Percentiles rank a stretch among this genome's conserved stretches.
These are phyloP conservation scores for Lysiphlebus fabarum DNA, from an alignment of 1,140 invertebrate species.

Conservation along the genomic window DNA sequence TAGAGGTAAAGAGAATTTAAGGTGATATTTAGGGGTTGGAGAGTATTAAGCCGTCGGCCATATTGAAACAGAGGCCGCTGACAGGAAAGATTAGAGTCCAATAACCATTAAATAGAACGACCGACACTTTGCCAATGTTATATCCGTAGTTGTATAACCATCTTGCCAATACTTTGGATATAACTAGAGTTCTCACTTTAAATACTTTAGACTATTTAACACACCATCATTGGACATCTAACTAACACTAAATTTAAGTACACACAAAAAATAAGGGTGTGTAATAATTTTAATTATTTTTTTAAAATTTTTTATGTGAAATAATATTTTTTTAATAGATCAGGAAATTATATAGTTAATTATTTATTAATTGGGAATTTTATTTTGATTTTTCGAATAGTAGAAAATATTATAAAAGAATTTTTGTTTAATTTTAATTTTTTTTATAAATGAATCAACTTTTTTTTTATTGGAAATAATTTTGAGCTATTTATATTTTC, in stretches of 20 bases:
- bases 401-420: too few species aligned
- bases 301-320: too few species aligned
- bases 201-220: slow-evolving; percentile 19
- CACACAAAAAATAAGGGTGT: background rate
- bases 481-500: too few species aligned
- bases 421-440: too few species aligned
- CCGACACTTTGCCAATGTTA: slow-evolving; percentile 35
- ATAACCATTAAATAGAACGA: slow-evolving; percentile 54
- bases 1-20: slow-evolving; percentile 8
- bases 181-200: too few species aligned
- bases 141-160: background rate
- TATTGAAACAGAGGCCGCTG: slow-evolving; percentile 48
- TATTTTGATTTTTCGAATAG: too few species aligned
- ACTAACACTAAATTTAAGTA: slow-evolving; percentile 28
- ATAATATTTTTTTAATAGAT: too few species aligned
- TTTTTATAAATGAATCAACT: too few species aligned
- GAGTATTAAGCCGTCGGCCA: slow-evolving; percentile 28
- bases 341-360: too few species aligned
- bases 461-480: too few species aligned
- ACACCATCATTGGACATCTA: slow-evolving; percentile 20
- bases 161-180: background rate
- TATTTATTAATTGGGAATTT: too few species aligned
- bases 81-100: slow-evolving; percentile 52
- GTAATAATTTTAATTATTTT: too few species aligned
- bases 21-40: background rate